These are phyloP conservation scores for Tokudaia tokunoshimensis DNA, from an alignment of 2,797 vertebrate genomes.

Conservation along the genomic window DNA sequence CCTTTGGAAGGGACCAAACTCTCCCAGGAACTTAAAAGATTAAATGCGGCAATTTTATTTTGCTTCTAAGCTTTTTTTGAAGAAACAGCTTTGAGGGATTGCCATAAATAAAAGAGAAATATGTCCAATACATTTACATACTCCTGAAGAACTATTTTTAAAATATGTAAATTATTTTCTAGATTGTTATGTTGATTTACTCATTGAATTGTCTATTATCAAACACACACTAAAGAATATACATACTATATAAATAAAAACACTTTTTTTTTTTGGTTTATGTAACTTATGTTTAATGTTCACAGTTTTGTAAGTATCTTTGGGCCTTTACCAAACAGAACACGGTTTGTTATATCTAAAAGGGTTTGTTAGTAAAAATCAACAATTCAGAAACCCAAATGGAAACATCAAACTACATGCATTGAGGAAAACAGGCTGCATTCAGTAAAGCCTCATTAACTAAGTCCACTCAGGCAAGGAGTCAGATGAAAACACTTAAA, in stretches of 20 bases:
- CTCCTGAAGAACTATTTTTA: background rate
- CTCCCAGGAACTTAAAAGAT: background rate
- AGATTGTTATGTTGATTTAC: background rate
- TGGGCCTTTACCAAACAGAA: slow-evolving; percentile 61
- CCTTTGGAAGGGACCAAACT: background rate
- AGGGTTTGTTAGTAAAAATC: slow-evolving; percentile 55
- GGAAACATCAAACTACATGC: slow-evolving; percentile 55
- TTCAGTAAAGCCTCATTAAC: slow-evolving; percentile 58
- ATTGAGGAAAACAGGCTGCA: slow-evolving; percentile 37
- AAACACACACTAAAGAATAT: background rate
- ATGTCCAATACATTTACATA: background rate
- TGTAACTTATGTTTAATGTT: slow-evolving; percentile 13
- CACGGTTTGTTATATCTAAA: slow-evolving; percentile 25
- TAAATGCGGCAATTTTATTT: background rate
- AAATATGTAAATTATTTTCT: background rate
- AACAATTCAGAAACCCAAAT: slow-evolving; percentile 69
- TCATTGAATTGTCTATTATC: background rate
- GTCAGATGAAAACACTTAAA: slow-evolving; percentile 39
- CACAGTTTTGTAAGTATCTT: slow-evolving; percentile 41
- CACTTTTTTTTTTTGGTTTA: background rate
- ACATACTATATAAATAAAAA: background rate
- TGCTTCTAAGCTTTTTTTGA: background rate
- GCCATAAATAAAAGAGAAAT: background rate
- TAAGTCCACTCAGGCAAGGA: slow-evolving; percentile 25
- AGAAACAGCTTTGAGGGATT: background rate